Base-by-base conservation (phyloP, 2,113 vertebrate genomes). In the Gallinago media region DNA sequence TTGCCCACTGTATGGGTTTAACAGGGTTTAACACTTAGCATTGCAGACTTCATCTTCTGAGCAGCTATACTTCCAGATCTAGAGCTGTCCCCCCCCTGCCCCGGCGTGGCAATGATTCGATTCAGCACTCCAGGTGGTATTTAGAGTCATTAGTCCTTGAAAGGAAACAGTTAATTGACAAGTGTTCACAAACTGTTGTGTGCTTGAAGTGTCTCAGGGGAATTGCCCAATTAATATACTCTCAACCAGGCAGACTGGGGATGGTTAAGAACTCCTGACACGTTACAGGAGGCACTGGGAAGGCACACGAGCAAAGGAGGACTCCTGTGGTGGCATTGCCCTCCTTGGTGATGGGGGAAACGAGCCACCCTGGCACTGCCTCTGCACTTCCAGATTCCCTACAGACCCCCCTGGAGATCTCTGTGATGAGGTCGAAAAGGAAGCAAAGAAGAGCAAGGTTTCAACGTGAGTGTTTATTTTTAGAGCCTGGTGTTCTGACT, bases 41-140 rank as follows among this genome's bases (percentile, higher is more conserved):
- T 36, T 38, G 66, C 85, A 86, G 71, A 61, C 49, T 42, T 87
- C 73, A 95, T 90, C 94, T 92, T 61, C 89, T 88, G 83, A 93
- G 71, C 75, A 85, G 75, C 67, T 85, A 40, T 7, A 6, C 62
- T 79, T 92, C 72, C 83, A 85, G 62, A 65, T 55, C 58, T 31
- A 73, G 66, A 83, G 82, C 58, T 62, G 54, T 82, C 50, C 40
- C 50, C 50, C 16, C 38, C 27, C 29, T 0, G 2, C 14, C 40
- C 44, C 3, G 1, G 29, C 0, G 0, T 2, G 15, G 26, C 15
- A 71, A 19, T 0, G 0, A 55, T 42, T 65, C 3, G 1, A 38
- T 3, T 4, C 7, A 5, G 19, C 0, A 3, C 82, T 85, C 36
- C 66, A 46, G 49, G 67, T 77, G 85, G 49, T 73, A 56, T 52